These are phyloP conservation scores for Colossoma macropomum DNA, from an alignment of 2,113 vertebrate species.

Conservation along the genomic window DNA sequence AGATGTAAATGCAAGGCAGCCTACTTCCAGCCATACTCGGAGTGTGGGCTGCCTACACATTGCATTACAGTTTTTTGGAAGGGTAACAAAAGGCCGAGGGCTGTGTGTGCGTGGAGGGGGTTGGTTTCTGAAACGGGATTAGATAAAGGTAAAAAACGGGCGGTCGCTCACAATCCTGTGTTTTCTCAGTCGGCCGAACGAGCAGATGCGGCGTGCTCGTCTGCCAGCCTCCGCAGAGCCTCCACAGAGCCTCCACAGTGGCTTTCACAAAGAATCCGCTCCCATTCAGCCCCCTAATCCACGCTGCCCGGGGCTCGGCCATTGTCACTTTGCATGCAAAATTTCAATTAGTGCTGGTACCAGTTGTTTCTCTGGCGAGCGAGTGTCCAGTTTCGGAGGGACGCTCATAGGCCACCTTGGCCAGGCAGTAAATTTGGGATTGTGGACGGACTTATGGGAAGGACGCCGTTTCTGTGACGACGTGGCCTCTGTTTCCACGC, in stretches of 20 bases:
- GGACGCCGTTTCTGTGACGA: background rate
- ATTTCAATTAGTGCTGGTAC: constrained; percentile 86
- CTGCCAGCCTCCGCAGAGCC: constrained; percentile 42
- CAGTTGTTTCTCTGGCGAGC: constrained; percentile 78
- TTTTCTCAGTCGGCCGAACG: constrained; percentile 73
- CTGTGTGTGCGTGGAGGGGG: constrained; percentile 39
- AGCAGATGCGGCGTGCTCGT: constrained; percentile 77
- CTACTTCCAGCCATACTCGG: constrained; percentile 62
- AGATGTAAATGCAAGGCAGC: constrained; percentile 69
- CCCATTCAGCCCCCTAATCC: constrained; percentile 81
- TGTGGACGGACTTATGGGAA: constrained; percentile 38
- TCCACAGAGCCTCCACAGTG: constrained; percentile 64
- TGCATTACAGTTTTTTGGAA: constrained; percentile 58
- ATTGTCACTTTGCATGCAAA: constrained; percentile 84
- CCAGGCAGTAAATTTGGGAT: constrained; percentile 64
- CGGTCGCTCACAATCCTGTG: constrained; percentile 68
- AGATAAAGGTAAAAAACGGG: constrained; percentile 72
- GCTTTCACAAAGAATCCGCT: constrained; percentile 82
- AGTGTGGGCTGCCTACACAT: constrained; percentile 62
- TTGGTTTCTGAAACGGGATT: constrained; percentile 67
- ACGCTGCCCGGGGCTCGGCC: constrained; percentile 73
- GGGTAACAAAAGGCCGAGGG: constrained; percentile 66
- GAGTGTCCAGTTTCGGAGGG: constrained; percentile 70
- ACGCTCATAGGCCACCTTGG: constrained; percentile 69
- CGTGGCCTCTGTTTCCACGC: background rate